phyloP scores from a whole-genome alignment of 2,113 vertebrate genomes.

The Acrocephalus kingi region DNA sequence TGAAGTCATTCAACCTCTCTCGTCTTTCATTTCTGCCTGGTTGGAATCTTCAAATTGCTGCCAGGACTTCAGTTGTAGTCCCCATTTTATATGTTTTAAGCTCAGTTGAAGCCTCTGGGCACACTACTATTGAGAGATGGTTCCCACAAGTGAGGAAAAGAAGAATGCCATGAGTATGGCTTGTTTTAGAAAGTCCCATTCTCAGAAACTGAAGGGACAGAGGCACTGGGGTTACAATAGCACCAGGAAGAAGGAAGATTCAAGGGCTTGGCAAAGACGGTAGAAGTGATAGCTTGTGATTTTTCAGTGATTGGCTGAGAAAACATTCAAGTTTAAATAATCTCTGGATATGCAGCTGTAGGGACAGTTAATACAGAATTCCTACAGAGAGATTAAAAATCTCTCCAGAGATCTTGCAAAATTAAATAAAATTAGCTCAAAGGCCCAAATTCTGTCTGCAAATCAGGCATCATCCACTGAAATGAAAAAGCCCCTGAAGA shows the following conservation, averaged over 20 bases:
- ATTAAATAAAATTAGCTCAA: slow-evolving; percentile 40
- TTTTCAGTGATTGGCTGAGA: background rate
- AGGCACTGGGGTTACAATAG: background rate
- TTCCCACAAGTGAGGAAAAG: background rate
- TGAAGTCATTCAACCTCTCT: background rate
- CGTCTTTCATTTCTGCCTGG: background rate
- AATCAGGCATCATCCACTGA: background rate
- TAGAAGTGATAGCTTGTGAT: background rate
- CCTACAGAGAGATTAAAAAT: background rate
- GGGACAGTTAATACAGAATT: background rate
- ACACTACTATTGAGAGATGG: background rate
- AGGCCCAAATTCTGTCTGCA: slow-evolving; percentile 5
- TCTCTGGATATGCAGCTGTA: background rate
- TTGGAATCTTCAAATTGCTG: background rate
- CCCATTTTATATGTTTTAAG: background rate
- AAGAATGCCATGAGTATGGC: accelerated
- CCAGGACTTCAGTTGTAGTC: background rate
- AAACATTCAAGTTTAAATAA: slow-evolving; percentile 2
- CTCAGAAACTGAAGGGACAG: background rate
- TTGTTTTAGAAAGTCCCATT: background rate
- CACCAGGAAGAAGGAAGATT: background rate
- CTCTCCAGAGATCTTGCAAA: slow-evolving; percentile 10
- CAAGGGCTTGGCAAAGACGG: background rate
- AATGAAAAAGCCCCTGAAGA: background rate
- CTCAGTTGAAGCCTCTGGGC: background rate